These are phyloP conservation scores for Lasioglossum vierecki DNA, from an alignment of 2,888 invertebrate species.

Conservation along the genomic window DNA sequence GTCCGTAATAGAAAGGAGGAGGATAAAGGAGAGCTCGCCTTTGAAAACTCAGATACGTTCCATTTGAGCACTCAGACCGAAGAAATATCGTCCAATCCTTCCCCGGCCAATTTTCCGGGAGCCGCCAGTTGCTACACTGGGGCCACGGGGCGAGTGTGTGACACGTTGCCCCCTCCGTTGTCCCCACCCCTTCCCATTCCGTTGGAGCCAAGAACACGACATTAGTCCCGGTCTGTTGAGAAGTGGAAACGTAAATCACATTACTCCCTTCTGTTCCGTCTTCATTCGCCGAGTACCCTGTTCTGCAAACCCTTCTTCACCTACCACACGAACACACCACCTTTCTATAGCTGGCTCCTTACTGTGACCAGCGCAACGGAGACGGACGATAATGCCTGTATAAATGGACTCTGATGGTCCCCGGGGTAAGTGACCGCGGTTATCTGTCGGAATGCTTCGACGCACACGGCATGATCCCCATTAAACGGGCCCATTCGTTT, in stretches of 20 bases:
- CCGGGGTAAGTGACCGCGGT: slow-evolving; percentile 59
- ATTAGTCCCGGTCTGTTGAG: slow-evolving; percentile 63
- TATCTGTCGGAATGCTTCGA: slow-evolving; percentile 58
- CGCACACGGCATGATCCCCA: slow-evolving; percentile 46
- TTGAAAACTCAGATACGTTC: slow-evolving; percentile 61
- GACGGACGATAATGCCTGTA: slow-evolving; percentile 59
- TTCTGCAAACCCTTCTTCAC: background rate
- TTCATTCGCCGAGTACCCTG: background rate
- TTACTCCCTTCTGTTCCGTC: slow-evolving; percentile 33
- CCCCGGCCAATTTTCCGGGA: slow-evolving; percentile 41
- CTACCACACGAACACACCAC: background rate
- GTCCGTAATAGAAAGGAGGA: slow-evolving; percentile 12
- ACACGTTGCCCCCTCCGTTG: slow-evolving; percentile 6
- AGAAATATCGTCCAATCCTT: slow-evolving; percentile 63
- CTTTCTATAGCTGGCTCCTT: background rate
- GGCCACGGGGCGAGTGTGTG: slow-evolving; percentile 11
- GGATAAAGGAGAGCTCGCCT: slow-evolving; percentile 27
- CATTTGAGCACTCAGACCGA: slow-evolving; percentile 61
- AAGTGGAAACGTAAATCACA: slow-evolving; percentile 57
- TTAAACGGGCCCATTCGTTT: slow-evolving; percentile 51
- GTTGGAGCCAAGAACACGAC: slow-evolving; percentile 24
- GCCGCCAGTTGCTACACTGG: background rate
- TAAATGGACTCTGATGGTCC: slow-evolving; percentile 64
- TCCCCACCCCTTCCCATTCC: background rate
- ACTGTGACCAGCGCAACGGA: slow-evolving; percentile 25